Percentiles rank a stretch among this genome's conserved stretches.
Evolutionary conservation across 2,888 invertebrate species (phyloP).

Genomic region (Poecilobothrus nobilitatus): DNA sequence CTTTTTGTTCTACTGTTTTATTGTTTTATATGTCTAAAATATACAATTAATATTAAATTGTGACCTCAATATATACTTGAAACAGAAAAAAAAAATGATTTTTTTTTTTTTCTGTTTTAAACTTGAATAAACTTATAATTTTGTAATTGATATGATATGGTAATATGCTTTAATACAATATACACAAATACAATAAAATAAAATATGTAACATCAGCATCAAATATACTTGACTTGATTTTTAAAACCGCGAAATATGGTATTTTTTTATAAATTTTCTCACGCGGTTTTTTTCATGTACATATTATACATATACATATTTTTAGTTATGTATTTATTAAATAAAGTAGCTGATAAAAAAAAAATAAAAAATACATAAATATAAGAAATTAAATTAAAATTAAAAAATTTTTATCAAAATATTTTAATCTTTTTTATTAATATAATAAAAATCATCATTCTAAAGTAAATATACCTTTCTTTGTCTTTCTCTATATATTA

Average conservation of each 20-base stretch:
- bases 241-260: slow-evolving; percentile 6
- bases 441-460: too few relatives aligned
- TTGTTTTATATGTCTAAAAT: too few relatives aligned
- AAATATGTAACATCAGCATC: not conserved
- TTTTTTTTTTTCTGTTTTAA: not conserved
- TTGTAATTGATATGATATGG: not conserved
- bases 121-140: not conserved
- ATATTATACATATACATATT: not conserved
- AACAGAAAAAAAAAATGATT: not conserved
- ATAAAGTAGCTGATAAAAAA: too few relatives aligned
- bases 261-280: not conserved
- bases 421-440: too few relatives aligned
- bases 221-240: slow-evolving; percentile 1
- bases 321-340: too few relatives aligned
- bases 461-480: too few relatives aligned
- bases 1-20: too few relatives aligned
- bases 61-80: slow-evolving; percentile 3
- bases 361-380: too few relatives aligned
- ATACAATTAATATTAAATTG: too few relatives aligned
- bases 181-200: not conserved
- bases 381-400: too few relatives aligned
- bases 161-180: not conserved
- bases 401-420: too few relatives aligned
- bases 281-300: not conserved
- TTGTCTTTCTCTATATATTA: too few relatives aligned